A percentile compares a stretch with the other conserved stretches of the same genome.
phyloP scores from a whole-genome alignment of 2,113 vertebrate species.

The Podarcis muralis region DNA sequence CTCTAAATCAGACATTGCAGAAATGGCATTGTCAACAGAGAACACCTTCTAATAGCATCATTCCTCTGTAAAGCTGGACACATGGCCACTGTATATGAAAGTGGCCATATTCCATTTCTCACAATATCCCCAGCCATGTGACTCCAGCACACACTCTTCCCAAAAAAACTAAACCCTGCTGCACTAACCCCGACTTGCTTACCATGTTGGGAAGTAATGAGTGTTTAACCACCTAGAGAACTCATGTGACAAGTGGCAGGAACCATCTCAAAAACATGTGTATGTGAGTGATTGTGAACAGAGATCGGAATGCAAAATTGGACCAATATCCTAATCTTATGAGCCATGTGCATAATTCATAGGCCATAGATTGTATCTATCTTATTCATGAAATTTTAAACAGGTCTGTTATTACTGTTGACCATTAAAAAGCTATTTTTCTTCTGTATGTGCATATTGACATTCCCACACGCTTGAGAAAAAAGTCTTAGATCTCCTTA shows the following conservation, averaged over 20 bases:
- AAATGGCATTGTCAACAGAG: background rate
- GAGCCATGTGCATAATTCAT: constrained; percentile 63
- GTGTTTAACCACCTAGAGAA: too few species aligned
- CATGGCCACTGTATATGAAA: too few species aligned
- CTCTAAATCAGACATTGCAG: background rate
- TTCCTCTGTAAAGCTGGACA: too few species aligned
- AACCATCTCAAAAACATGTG: background rate
- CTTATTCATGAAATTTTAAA: constrained; percentile 62
- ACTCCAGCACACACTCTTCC: background rate
- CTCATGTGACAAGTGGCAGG: background rate
- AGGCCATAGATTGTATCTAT: constrained; percentile 47
- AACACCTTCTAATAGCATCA: background rate
- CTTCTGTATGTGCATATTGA: background rate
- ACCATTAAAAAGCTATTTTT: constrained; percentile 48
- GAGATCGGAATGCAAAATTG: constrained; percentile 12
- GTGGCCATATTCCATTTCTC: too few species aligned
- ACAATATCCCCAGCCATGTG: background rate
- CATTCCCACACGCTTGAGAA: constrained; percentile 19
- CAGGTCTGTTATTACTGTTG: constrained; percentile 48
- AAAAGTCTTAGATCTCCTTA: background rate
- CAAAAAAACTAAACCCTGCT: background rate
- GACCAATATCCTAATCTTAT: constrained; percentile 17
- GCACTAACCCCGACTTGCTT: background rate
- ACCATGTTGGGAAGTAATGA: background rate
- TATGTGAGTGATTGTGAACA: background rate